Conservation (phyloP, 2,888 invertebrate genomes). For the Hydroisotoma schaefferi region DNA sequence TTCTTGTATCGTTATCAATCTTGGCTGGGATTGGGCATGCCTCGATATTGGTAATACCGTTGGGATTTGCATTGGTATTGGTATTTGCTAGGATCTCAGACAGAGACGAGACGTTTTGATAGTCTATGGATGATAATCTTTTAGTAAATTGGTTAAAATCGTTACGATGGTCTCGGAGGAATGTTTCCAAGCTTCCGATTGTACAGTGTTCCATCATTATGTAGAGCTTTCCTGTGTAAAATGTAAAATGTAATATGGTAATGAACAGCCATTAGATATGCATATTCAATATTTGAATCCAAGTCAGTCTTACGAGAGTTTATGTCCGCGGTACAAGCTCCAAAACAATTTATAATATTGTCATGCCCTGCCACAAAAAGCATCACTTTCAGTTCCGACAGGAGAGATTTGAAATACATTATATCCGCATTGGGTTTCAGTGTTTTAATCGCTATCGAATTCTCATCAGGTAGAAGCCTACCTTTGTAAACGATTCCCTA, state of each 20-base stretch:
- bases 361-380: conserved; percentile 10
- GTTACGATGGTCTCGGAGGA: conserved; percentile 7
- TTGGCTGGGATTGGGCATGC: too few relatives aligned
- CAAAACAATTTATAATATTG: conserved; percentile 10
- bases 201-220: conserved; percentile 6
- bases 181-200: conserved; percentile 3
- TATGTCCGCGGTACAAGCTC: conserved; percentile 9
- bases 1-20: too few relatives aligned
- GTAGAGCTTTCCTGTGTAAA: conserved; percentile 4
- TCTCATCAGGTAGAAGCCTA: neutral
- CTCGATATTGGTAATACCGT: too few relatives aligned
- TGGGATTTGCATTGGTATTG: too few relatives aligned
- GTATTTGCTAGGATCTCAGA: too few relatives aligned
- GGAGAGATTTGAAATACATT: conserved; percentile 7
- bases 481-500: conserved; percentile 12
- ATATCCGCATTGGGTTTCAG: conserved; percentile 10
- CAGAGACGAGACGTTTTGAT: too few relatives aligned
- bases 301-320: neutral
- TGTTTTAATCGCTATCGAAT: conserved; percentile 6
- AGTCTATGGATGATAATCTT: neutral
- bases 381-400: conserved; percentile 13
- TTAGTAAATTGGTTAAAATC: conserved; percentile 3
- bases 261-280: too few relatives aligned
- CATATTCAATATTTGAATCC: neutral
- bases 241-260: too few relatives aligned